phyloP scores from a whole-genome alignment of 1,140 invertebrate genomes.

The Bactericera cockerelli region DNA sequence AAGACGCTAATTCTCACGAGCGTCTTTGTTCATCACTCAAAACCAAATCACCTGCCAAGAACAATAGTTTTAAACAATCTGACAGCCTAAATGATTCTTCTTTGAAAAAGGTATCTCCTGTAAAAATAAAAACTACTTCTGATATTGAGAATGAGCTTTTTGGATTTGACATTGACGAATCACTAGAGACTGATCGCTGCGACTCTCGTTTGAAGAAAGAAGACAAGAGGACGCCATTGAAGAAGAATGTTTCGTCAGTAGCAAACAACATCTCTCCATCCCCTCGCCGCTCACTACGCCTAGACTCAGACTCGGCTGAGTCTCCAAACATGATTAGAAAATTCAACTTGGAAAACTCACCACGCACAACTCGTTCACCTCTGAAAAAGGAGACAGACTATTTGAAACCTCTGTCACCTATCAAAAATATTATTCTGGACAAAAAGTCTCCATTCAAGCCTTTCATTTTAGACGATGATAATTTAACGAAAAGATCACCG shows the following conservation, averaged over 20 bases:
- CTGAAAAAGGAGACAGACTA: background rate
- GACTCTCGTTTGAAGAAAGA: background rate
- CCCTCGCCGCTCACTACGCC: background rate
- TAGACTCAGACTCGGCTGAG: background rate
- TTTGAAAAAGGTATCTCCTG: no score
- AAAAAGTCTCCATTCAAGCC: conserved; percentile 2
- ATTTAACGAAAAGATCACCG: background rate
- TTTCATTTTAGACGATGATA: background rate
- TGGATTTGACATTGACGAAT: background rate
- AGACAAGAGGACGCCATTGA: background rate
- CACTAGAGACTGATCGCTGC: background rate
- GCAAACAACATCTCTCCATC: no score
- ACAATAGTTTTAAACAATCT: no score
- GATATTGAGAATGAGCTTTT: conserved; percentile 3
- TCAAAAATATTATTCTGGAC: conserved; percentile 3
- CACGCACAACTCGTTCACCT: background rate
- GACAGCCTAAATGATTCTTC: no score
- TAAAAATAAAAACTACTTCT: background rate
- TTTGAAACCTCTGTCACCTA: background rate
- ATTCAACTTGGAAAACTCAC: background rate
- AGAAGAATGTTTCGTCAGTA: background rate
- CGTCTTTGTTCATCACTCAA: no score
- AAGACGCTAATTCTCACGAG: no score
- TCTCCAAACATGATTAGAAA: background rate
- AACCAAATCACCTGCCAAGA: no score